Conservation (phyloP, 2,113 vertebrate species). For the Mustela nigripes region DNA sequence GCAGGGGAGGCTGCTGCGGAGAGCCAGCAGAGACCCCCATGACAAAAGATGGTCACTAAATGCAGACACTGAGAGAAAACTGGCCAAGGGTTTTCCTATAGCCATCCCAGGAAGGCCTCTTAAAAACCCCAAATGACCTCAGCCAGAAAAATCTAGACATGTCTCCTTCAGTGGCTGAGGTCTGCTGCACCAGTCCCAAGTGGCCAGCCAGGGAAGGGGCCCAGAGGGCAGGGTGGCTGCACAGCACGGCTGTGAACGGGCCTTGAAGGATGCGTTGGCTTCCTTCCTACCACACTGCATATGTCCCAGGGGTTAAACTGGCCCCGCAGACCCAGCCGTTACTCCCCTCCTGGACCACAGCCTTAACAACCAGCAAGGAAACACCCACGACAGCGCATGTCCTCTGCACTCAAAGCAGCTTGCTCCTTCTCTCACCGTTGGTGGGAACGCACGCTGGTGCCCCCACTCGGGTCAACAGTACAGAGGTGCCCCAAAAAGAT, state of each 20-base stretch:
- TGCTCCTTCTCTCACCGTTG: too few relatives aligned
- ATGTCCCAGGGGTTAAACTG: neutral
- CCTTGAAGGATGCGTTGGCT: neutral
- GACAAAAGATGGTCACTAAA: too few relatives aligned
- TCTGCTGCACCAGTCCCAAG: neutral
- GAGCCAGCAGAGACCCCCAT: neutral
- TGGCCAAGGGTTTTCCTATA: neutral
- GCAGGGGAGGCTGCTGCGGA: neutral
- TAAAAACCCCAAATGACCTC: neutral
- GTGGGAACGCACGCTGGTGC: too few relatives aligned
- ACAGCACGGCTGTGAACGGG: accelerated
- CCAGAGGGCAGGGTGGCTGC: neutral
- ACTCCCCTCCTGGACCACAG: neutral
- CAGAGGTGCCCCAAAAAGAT: too few relatives aligned
- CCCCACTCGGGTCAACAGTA: too few relatives aligned
- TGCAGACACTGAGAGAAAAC: too few relatives aligned
- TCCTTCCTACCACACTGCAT: neutral
- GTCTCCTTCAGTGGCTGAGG: neutral
- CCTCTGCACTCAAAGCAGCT: neutral
- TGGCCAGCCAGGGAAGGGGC: neutral
- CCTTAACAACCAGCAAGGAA: neutral
- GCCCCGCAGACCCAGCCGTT: accelerated
- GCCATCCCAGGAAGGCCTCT: neutral
- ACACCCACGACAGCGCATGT: neutral
- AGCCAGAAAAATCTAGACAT: neutral